phyloP scores from a whole-genome alignment of 2,113 vertebrate species.

The Gila orcuttii region DNA sequence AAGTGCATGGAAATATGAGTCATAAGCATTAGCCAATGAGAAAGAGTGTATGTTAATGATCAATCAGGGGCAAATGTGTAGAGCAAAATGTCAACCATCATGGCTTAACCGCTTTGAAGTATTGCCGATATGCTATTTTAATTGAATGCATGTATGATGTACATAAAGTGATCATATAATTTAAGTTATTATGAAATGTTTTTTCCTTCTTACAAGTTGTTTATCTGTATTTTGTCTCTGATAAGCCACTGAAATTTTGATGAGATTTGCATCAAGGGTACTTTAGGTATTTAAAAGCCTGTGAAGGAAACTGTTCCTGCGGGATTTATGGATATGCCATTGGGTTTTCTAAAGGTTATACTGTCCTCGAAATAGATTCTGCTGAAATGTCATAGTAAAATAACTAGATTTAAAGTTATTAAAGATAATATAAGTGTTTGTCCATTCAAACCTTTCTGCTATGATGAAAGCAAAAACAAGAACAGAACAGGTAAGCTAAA shows the following conservation, averaged over 20 bases:
- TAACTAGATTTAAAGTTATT: neutral
- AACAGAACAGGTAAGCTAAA: too few relatives aligned
- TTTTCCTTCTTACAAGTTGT: neutral
- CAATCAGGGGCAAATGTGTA: neutral
- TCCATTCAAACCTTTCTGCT: neutral
- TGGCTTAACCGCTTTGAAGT: neutral
- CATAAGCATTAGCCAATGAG: neutral
- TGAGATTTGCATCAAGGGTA: neutral
- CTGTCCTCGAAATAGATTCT: neutral
- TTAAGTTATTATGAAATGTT: too few relatives aligned
- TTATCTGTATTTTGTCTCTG: neutral
- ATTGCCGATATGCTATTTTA: neutral
- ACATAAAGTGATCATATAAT: neutral
- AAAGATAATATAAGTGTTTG: neutral
- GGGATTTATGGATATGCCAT: neutral
- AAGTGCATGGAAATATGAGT: conserved; percentile 24
- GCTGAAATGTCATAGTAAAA: neutral
- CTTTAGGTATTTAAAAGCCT: neutral
- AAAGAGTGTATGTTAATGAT: neutral
- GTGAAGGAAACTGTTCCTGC: neutral
- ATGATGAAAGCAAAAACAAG: neutral
- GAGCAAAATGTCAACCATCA: neutral
- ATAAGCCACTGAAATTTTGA: neutral
- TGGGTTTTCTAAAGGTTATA: neutral
- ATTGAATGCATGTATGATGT: neutral